Percentiles rank a stretch among this genome's conserved stretches.
Evolutionary conservation across 2,113 vertebrate genomes (phyloP).

Genomic region (Hystrix brachyura): DNA sequence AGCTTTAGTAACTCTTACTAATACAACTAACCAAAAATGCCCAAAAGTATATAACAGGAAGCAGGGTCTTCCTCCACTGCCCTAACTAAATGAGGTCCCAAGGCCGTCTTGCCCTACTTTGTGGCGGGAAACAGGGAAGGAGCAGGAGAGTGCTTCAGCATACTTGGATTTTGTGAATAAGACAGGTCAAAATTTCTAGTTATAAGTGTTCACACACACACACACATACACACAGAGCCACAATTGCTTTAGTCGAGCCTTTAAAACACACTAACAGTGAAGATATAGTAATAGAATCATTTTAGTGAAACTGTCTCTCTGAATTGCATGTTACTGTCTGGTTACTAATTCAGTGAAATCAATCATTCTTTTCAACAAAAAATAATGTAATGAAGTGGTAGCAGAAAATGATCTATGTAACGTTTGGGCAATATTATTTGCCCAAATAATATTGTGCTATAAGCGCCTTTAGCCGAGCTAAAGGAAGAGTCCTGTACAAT

Average conservation of each 20-base stretch:
- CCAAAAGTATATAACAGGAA: neutral
- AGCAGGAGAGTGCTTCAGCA: neutral
- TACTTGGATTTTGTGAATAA: neutral
- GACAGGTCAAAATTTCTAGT: neutral
- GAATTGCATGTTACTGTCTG: neutral
- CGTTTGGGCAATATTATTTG: neutral
- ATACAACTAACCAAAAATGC: neutral
- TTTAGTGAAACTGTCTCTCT: neutral
- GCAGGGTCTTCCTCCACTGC: too few relatives aligned
- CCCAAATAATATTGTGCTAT: neutral
- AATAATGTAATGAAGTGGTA: neutral
- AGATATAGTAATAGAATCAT: neutral
- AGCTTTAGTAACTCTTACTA: neutral
- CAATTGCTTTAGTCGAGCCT: neutral
- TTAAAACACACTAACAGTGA: neutral
- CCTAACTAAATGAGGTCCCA: neutral
- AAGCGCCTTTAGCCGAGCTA: neutral
- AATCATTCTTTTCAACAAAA: neutral
- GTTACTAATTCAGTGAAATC: constrained; percentile 12
- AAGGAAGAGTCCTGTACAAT: neutral
- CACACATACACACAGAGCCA: neutral
- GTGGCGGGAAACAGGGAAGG: neutral
- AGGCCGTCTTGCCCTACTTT: neutral
- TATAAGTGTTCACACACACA: neutral
- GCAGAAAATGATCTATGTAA: neutral